A percentile compares a stretch with the other conserved stretches of the same genome.
These are phyloP conservation scores for Platichthys flesus DNA, from an alignment of 2,113 vertebrate species.

Conservation along the genomic window DNA sequence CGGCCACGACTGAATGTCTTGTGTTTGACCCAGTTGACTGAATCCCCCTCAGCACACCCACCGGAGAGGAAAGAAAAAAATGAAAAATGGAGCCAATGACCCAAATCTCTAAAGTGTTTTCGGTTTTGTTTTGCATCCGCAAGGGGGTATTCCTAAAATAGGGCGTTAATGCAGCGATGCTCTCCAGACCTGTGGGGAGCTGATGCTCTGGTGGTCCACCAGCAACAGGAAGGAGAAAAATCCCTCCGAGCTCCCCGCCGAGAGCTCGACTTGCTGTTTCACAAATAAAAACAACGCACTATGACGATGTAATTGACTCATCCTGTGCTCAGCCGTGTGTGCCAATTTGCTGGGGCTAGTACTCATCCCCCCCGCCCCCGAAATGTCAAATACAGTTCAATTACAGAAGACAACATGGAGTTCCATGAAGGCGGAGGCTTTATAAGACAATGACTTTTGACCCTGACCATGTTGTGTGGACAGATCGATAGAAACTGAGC, in stretches of 20 bases:
- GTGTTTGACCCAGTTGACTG: background rate
- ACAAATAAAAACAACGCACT: conserved; percentile 65
- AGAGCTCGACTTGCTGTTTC: conserved; percentile 2
- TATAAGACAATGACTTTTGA: too few species aligned
- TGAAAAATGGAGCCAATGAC: background rate
- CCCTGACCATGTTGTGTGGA: too few species aligned
- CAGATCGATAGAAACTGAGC: too few species aligned
- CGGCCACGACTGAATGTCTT: too few species aligned
- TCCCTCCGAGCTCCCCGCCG: conserved; percentile 30
- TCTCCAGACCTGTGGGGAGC: conserved; percentile 1
- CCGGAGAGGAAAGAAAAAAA: background rate
- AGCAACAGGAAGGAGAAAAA: conserved; percentile 35
- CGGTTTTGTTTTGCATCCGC: background rate
- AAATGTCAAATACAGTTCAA: too few species aligned
- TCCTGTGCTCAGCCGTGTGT: conserved; percentile 22
- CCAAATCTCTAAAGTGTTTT: background rate
- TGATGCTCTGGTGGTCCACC: conserved; percentile 46
- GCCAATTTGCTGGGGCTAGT: conserved; percentile 11
- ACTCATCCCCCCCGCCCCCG: too few species aligned
- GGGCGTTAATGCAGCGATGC: conserved; percentile 16
- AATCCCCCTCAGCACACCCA: background rate
- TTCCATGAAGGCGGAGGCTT: too few species aligned
- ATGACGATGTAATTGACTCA: conserved; percentile 55
- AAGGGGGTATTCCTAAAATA: conserved; percentile 9
- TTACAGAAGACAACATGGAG: too few species aligned